Evolutionary conservation across 2,113 vertebrate genomes (phyloP).

Genomic region (Otus sunia): DNA sequence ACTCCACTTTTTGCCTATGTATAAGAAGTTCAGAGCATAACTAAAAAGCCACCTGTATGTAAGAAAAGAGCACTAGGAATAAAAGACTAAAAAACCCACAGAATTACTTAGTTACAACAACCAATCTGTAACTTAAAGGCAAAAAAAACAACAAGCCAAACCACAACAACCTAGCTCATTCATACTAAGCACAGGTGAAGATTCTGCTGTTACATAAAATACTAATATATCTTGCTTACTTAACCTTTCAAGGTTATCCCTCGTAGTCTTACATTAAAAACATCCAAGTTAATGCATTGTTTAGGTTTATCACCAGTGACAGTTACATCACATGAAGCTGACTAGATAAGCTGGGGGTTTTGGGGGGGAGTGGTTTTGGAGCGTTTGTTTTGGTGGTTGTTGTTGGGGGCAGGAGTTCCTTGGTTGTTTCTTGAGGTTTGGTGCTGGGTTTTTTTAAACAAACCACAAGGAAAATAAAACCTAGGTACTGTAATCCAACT

Average conservation of each 20-base stretch:
- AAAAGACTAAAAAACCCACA: background rate
- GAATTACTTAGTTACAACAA: background rate
- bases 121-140: background rate
- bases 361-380: background rate
- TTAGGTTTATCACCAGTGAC: background rate
- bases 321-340: background rate
- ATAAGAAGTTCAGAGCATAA: background rate
- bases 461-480: background rate
- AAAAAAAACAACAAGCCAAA: background rate
- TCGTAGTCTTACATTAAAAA: background rate
- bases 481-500: background rate
- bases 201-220: background rate
- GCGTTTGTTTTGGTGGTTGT: background rate
- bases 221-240: background rate
- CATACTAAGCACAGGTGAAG: background rate
- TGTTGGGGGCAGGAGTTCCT: fast-evolving
- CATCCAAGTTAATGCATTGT: background rate
- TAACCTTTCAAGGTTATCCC: background rate
- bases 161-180: background rate
- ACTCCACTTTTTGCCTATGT: background rate
- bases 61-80: background rate
- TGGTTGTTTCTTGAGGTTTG: background rate
- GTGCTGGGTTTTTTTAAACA: background rate
- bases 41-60: background rate
- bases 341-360: background rate